A percentile compares a stretch with the other conserved stretches of the same genome.
Conservation (phyloP, 2,888 invertebrate species). For the Hirudinaria manillensis region DNA sequence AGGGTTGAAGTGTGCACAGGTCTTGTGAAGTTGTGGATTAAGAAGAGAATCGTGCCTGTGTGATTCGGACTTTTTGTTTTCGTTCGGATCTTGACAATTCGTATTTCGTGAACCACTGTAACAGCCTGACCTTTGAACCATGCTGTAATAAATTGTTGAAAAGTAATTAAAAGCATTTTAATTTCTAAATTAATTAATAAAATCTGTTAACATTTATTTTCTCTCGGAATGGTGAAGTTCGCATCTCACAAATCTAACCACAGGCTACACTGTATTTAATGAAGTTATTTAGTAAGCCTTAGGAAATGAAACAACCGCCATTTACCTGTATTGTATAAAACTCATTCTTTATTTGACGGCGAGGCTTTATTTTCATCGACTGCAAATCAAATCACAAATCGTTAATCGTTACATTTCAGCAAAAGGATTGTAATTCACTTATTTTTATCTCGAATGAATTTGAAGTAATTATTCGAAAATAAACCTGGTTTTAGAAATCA, state of each 20-base stretch:
- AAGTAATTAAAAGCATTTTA: neutral
- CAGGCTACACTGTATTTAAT: too few species aligned
- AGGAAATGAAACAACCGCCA: neutral
- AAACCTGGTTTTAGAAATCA: too few species aligned
- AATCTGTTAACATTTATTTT: too few species aligned
- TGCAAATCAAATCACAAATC: neutral
- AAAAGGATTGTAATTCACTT: too few species aligned
- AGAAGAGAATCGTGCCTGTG: constrained; percentile 14
- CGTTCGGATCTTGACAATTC: neutral
- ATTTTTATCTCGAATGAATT: too few species aligned
- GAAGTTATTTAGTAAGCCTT: neutral
- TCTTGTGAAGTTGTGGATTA: neutral
- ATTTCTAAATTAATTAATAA: too few species aligned
- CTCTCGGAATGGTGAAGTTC: too few species aligned
- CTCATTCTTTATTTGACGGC: constrained; percentile 2
- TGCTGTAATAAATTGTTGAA: constrained; percentile 23
- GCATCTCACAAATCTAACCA: too few species aligned
- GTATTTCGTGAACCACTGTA: constrained; percentile 13
- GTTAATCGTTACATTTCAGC: too few species aligned
- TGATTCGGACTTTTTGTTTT: constrained; percentile 11
- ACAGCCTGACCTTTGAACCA: constrained; percentile 22
- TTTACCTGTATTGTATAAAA: constrained; percentile 33
- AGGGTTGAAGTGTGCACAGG: constrained; percentile 32
- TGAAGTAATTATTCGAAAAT: too few species aligned
- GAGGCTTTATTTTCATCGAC: neutral